A percentile compares a stretch with the other conserved stretches of the same genome.
phyloP scores from a whole-genome alignment of 2,888 invertebrate genomes.

The Calephelis perditalis region DNA sequence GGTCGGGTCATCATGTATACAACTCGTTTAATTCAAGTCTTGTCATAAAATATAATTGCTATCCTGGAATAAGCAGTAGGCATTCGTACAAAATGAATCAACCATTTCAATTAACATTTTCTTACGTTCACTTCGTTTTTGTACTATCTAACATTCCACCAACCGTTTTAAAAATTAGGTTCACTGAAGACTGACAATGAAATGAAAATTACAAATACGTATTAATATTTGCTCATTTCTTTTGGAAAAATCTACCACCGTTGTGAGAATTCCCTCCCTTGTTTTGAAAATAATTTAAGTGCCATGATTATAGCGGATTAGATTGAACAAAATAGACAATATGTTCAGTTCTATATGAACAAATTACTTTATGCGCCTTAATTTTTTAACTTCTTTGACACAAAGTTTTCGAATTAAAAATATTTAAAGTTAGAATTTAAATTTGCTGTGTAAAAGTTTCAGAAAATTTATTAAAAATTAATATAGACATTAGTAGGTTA shows the following conservation, averaged over 20 bases:
- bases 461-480: slow-evolving; percentile 66
- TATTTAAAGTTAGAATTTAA: slow-evolving; percentile 25
- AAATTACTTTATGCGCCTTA: slow-evolving; percentile 25
- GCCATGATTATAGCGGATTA: slow-evolving; percentile 69
- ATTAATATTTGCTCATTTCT: slow-evolving; percentile 49
- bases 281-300: slow-evolving; percentile 58
- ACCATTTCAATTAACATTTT: slow-evolving; percentile 19
- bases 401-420: slow-evolving; percentile 4
- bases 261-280: slow-evolving; percentile 76
- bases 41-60: slow-evolving; percentile 40
- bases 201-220: slow-evolving; percentile 44
- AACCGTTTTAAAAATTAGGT: slow-evolving; percentile 59
- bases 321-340: slow-evolving; percentile 66
- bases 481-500: slow-evolving; percentile 56
- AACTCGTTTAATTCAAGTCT: slow-evolving; percentile 1
- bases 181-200: slow-evolving; percentile 72
- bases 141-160: slow-evolving; percentile 58
- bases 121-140: slow-evolving; percentile 24
- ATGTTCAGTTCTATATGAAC: slow-evolving; percentile 44
- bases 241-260: slow-evolving; percentile 39
- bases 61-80: slow-evolving; percentile 45
- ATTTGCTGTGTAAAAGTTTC: slow-evolving; percentile 57
- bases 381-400: slow-evolving; percentile 24
- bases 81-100: slow-evolving; percentile 23
- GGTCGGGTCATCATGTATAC: slow-evolving; percentile 47